Evolutionary conservation across 2,888 invertebrate genomes (phyloP).

Genomic region (Sphaerophoria taeniata): DNA sequence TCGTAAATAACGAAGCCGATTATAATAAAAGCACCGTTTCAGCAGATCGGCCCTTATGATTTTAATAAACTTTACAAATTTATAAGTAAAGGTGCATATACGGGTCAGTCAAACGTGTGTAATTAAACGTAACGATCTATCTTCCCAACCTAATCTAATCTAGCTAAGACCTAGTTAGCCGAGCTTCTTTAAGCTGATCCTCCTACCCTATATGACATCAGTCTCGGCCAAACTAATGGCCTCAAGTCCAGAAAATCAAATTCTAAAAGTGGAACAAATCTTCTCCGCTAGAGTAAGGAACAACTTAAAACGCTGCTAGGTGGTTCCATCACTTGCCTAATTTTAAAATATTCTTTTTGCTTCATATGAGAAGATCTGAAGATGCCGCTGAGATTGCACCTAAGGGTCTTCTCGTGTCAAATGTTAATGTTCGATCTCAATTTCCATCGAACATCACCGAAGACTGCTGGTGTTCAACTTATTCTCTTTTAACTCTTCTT

Average conservation of each 20-base stretch:
- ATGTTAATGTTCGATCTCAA: constrained; percentile 61
- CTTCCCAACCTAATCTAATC: constrained; percentile 59
- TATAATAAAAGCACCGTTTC: constrained; percentile 62
- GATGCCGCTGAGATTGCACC: constrained; percentile 40
- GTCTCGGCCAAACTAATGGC: constrained; percentile 9
- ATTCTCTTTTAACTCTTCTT: constrained; percentile 21
- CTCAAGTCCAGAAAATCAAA: constrained; percentile 1
- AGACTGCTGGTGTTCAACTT: constrained; percentile 63
- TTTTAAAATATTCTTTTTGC: constrained; percentile 48
- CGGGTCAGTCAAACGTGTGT: constrained; percentile 50
- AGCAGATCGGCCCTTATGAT: constrained; percentile 16
- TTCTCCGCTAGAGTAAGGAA: constrained; percentile 1
- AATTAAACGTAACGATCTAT: constrained; percentile 63
- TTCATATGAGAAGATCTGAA: constrained; percentile 37
- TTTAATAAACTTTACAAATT: too few species aligned
- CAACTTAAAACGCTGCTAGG: background rate
- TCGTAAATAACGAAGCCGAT: constrained; percentile 63
- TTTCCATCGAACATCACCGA: constrained; percentile 51
- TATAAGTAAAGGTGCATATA: background rate
- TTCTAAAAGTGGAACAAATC: constrained; percentile 64
- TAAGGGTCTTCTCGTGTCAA: constrained; percentile 70
- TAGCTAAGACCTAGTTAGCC: constrained; percentile 69
- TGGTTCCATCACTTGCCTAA: constrained; percentile 56
- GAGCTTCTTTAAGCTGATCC: constrained; percentile 65
- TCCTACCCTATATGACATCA: constrained; percentile 55